Evolutionary conservation across 2,888 invertebrate species (phyloP).

Genomic region (Campoplex capitator): DNA sequence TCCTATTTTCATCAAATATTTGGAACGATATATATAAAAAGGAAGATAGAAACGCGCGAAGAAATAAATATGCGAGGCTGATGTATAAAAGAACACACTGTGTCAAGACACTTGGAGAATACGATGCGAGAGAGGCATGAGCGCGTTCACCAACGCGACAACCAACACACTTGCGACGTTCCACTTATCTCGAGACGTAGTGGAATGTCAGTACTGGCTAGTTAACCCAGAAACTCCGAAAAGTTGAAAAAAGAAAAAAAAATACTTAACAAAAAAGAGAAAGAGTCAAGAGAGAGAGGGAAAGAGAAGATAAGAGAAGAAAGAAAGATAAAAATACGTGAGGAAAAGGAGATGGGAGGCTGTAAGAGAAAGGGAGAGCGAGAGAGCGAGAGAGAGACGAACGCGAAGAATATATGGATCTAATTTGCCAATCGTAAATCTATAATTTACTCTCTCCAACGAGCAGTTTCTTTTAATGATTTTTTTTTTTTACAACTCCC

Average conservation of each 20-base stretch:
- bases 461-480: conserved; percentile 4
- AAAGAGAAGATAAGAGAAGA: conserved; percentile 29
- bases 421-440: conserved; percentile 53
- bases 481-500: conserved; percentile 6
- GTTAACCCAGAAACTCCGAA: conserved; percentile 76
- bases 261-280: conserved; percentile 31
- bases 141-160: conserved; percentile 58
- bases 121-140: conserved; percentile 43
- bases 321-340: conserved; percentile 34
- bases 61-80: conserved; percentile 15
- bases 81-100: conserved; percentile 16
- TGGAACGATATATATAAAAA: conserved; percentile 18
- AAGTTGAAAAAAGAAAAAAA: conserved; percentile 63
- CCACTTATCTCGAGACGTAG: conserved; percentile 78
- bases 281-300: not conserved
- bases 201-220: conserved; percentile 74
- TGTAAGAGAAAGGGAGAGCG: conserved; percentile 26
- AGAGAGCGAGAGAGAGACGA: conserved; percentile 18
- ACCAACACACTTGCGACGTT: conserved; percentile 73
- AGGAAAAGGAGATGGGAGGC: conserved; percentile 34
- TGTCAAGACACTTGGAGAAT: conserved; percentile 17
- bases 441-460: conserved; percentile 51
- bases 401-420: conserved; percentile 18
- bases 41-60: not conserved
- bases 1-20: conserved; percentile 18